Conservation (phyloP, 2,113 vertebrate genomes). For the Rhea pennata region DNA sequence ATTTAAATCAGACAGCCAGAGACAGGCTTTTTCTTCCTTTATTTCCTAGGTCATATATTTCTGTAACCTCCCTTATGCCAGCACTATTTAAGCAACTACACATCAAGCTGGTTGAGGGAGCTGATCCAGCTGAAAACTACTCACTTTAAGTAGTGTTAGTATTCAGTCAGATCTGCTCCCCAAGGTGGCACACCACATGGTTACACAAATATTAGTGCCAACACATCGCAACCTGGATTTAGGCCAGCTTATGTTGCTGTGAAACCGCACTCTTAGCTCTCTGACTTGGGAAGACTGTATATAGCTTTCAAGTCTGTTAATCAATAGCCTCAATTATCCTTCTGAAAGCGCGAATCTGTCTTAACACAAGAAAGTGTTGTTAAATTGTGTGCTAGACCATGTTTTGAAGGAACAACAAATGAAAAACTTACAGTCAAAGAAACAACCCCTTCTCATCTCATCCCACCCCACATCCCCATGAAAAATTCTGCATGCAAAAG, state of each 20-base stretch:
- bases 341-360: background rate
- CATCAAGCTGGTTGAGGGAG: background rate
- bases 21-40: background rate
- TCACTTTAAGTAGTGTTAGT: background rate
- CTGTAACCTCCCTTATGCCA: accelerated
- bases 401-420: background rate
- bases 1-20: background rate
- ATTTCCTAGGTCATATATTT: background rate
- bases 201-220: background rate
- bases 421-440: background rate
- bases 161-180: background rate
- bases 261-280: background rate
- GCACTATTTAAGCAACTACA: background rate
- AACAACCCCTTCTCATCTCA: background rate
- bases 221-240: background rate
- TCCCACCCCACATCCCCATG: background rate
- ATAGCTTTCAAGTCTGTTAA: background rate
- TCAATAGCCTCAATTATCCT: background rate
- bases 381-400: background rate
- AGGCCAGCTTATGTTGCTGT: accelerated
- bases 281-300: background rate
- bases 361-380: background rate
- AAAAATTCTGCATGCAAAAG: background rate
- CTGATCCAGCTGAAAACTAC: background rate
- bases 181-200: background rate